These are phyloP conservation scores for Drosophila silvestris DNA, from an alignment of 2,888 invertebrate species.

Conservation along the genomic window DNA sequence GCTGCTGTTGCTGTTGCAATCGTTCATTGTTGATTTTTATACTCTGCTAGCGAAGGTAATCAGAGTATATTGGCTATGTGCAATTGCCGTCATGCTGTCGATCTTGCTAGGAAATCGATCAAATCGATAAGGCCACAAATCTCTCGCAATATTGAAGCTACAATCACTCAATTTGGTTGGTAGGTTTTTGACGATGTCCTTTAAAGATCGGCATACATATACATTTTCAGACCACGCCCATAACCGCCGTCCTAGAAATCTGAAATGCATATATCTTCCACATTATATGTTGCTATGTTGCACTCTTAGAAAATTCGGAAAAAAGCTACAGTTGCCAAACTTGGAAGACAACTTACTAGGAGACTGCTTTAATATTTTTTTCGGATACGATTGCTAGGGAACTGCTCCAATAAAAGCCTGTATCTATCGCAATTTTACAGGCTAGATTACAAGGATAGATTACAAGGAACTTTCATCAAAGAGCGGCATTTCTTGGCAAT, in stretches of 20 bases:
- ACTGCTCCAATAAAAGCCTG: not conserved
- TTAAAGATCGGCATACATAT: not conserved
- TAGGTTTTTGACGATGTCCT: not conserved
- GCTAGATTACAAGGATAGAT: not conserved
- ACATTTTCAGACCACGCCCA: not conserved
- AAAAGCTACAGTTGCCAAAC: not conserved
- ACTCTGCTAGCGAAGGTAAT: not conserved
- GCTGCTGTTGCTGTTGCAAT: conserved; percentile 12
- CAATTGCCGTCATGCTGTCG: not conserved
- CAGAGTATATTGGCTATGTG: not conserved
- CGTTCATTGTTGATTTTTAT: conserved; percentile 23
- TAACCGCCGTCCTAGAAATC: not conserved
- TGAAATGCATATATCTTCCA: not conserved
- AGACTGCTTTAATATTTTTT: not conserved
- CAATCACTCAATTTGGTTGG: not conserved
- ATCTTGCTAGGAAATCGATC: not conserved
- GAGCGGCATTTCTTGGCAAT: not conserved
- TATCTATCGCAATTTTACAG: not conserved
- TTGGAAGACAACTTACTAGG: not conserved
- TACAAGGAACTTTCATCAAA: not conserved
- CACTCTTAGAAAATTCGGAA: too few species aligned
- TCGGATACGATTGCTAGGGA: not conserved
- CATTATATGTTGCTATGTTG: too few species aligned
- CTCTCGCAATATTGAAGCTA: not conserved
- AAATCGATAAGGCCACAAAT: not conserved